Evolutionary conservation across 2,888 invertebrate genomes (phyloP).

Genomic region (Serrognathus titanus): DNA sequence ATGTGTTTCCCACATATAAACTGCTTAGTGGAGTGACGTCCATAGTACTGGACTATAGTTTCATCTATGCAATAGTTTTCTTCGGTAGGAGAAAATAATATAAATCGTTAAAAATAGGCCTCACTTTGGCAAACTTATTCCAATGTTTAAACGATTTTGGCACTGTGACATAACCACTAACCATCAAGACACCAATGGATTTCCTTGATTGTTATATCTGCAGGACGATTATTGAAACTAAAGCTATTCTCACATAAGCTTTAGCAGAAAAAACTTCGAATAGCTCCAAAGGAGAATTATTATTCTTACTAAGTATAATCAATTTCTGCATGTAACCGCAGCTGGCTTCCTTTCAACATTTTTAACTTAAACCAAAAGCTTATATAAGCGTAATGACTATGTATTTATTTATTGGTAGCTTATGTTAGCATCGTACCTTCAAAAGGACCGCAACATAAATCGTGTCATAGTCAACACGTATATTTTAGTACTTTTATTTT

Average conservation of each 20-base stretch:
- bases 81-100: constrained; percentile 27
- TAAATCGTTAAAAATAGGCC: constrained; percentile 25
- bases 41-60: constrained; percentile 37
- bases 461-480: no score
- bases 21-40: constrained; percentile 30
- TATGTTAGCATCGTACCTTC: no score
- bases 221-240: background rate
- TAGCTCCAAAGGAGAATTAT: background rate
- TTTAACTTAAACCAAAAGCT: no score
- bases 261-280: background rate
- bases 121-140: constrained; percentile 29
- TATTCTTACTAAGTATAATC: background rate
- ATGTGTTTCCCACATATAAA: constrained; percentile 29
- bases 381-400: no score
- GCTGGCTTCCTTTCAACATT: background rate
- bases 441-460: no score
- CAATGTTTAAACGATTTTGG: constrained; percentile 30
- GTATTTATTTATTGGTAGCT: no score
- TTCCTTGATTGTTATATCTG: background rate
- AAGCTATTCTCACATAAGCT: background rate
- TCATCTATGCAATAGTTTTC: constrained; percentile 34
- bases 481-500: no score
- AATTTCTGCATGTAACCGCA: background rate
- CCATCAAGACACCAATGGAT: constrained; percentile 25
- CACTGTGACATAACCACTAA: constrained; percentile 25